These are phyloP conservation scores for Gracilinanus agilis DNA, from an alignment of 2,113 vertebrate genomes.

Conservation along the genomic window DNA sequence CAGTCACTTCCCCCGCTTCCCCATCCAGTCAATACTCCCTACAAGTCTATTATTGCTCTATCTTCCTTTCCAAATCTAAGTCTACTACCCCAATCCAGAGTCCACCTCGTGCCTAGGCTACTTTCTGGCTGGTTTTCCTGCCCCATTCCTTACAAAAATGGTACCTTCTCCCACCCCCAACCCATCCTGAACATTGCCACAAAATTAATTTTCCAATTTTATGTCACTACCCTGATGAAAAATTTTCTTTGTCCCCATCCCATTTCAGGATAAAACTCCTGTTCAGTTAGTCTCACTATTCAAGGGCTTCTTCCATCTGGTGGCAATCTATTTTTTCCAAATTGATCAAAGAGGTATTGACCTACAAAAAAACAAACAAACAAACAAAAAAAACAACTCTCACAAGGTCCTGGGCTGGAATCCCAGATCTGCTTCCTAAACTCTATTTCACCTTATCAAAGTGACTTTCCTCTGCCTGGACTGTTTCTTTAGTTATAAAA, in stretches of 20 bases:
- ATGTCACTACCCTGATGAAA: neutral
- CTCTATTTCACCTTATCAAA: neutral
- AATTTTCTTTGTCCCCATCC: neutral
- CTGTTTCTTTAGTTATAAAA: conserved; percentile 32
- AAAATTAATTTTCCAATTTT: neutral
- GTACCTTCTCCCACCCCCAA: neutral
- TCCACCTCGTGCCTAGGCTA: neutral
- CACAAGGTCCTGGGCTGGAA: neutral
- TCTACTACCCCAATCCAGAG: neutral
- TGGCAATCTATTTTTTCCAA: neutral
- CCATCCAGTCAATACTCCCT: neutral
- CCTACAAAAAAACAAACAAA: neutral
- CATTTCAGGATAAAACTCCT: neutral
- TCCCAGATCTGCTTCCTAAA: neutral
- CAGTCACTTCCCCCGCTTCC: neutral
- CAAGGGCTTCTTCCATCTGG: neutral
- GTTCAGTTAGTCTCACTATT: neutral
- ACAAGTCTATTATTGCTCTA: neutral
- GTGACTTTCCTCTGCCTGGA: neutral
- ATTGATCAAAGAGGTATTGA: neutral
- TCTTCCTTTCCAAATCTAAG: neutral
- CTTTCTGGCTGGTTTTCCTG: neutral
- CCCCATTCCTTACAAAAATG: neutral
- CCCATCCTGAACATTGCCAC: neutral
- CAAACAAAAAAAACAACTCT: no score